phyloP scores from a whole-genome alignment of 1,140 invertebrate species.

The Lepidurus couesii region DNA sequence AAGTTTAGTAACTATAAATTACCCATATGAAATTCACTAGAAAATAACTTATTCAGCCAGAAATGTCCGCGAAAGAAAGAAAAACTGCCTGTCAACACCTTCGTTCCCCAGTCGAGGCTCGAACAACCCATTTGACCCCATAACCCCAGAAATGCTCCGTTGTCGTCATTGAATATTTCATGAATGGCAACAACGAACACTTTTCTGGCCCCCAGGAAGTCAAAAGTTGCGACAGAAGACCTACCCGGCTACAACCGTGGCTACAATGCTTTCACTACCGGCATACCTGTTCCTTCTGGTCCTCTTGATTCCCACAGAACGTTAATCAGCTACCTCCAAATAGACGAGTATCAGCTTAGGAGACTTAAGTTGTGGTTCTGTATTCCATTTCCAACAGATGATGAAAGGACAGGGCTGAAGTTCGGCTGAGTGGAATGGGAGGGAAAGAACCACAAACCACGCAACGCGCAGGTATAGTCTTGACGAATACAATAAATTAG shows the following conservation, averaged over 20 bases:
- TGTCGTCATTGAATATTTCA: background rate
- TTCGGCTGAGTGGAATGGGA: too few species aligned
- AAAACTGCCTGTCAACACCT: background rate
- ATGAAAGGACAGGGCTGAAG: too few species aligned
- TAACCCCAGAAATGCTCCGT: background rate
- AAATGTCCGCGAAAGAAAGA: background rate
- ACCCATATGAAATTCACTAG: background rate
- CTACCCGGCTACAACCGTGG: background rate
- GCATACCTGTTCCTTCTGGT: background rate
- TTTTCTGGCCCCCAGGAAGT: background rate
- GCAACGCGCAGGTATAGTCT: too few species aligned
- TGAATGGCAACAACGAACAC: background rate
- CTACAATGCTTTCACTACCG: background rate
- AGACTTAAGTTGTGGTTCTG: too few species aligned
- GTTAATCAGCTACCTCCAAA: background rate
- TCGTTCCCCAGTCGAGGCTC: constrained; percentile 2
- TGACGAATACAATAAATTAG: too few species aligned
- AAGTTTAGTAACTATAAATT: constrained; percentile 8
- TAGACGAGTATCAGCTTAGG: background rate
- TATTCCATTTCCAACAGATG: too few species aligned
- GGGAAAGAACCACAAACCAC: too few species aligned
- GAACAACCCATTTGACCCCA: background rate
- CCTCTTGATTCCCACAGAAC: background rate
- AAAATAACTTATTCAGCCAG: background rate
- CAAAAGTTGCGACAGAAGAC: background rate